Base-by-base conservation (phyloP, 1,140 invertebrate genomes). In the Mylabris phalerata region DNA sequence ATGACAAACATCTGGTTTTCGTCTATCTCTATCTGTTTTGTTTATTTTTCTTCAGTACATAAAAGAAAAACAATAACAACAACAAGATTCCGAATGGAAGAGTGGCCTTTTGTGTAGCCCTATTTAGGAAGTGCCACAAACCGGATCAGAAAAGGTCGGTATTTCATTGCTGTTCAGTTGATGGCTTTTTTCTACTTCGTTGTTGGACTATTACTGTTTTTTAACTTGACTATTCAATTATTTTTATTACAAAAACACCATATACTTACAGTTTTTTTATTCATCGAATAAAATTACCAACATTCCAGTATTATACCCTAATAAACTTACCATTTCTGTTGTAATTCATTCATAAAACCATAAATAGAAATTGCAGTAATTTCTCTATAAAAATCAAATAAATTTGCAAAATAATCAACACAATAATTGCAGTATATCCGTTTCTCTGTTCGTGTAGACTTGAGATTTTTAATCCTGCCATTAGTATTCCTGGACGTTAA, bases 81-180 rank as follows among this genome's bases (percentile, higher is more conserved):
- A 25, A 54, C 51, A 54, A 54, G 51, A 54, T 54, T 54, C 51
- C 51, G 25, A 54, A 45, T 46, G 51, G 32, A 46, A 46, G 32
- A 50, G 32, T 27, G 11, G 44, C 42, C 45, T 32, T 32, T 32
- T 7, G 7, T 27, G 45, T 27, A 32, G 7, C 43, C 51, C 42
- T 45, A 42, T 45, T 32, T 46, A 54, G 51, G 51, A 54, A 54
- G 42, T 54, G 26, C 51, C 42, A 32, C 32, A 54, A 54, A 54
- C 51, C 51, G 51, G 51, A 54, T 54, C 51, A 54, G 46, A 40
- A 32, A 7, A 32, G 32, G 32, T 32, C 32, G 32, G 32, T 32
- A 32, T 32, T 32, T 32, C 32, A 32, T 32, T 32, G 51, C 51
- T 27, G 42, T 11, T 54, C 39, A 4, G 25, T 27, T 45, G 51